These are phyloP conservation scores for Endotricha flammealis DNA, from an alignment of 2,888 invertebrate genomes.

Conservation along the genomic window DNA sequence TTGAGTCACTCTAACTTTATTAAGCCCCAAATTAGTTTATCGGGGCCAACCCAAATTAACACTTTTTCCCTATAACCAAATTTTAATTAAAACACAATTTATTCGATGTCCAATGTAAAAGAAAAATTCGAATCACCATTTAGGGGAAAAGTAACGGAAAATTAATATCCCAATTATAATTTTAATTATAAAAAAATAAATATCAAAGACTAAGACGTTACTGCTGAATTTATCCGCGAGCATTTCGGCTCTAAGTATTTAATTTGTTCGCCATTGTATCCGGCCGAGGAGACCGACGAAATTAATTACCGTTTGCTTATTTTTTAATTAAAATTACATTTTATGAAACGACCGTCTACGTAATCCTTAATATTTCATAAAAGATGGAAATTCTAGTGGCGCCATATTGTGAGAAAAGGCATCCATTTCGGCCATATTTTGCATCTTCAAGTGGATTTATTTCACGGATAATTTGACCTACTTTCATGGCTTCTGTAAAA, in stretches of 20 bases:
- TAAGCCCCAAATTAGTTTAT: slow-evolving; percentile 53
- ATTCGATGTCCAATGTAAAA: slow-evolving; percentile 23
- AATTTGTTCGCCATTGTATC: slow-evolving; percentile 62
- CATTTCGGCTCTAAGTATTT: slow-evolving; percentile 44
- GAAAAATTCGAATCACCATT: slow-evolving; percentile 30
- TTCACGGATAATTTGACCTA: slow-evolving; percentile 57
- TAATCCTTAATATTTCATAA: slow-evolving; percentile 73
- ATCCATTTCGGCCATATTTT: slow-evolving; percentile 66
- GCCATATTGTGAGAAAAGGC: slow-evolving; percentile 73
- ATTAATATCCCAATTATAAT: slow-evolving; percentile 37
- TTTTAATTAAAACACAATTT: slow-evolving; percentile 21
- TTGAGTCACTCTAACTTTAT: slow-evolving; percentile 55
- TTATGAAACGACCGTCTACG: slow-evolving; percentile 56
- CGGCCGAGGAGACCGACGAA: slow-evolving; percentile 43
- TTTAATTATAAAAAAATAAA: slow-evolving; percentile 44
- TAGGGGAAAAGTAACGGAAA: slow-evolving; percentile 23
- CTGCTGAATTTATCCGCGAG: slow-evolving; percentile 36
- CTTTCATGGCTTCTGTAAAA: slow-evolving; percentile 39
- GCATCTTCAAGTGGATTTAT: slow-evolving; percentile 64
- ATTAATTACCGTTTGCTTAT: slow-evolving; percentile 70
- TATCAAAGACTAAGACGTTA: slow-evolving; percentile 36
- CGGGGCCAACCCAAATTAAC: slow-evolving; percentile 38
- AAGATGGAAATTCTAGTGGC: slow-evolving; percentile 73
- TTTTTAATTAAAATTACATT: slow-evolving; percentile 74
- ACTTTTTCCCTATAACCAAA: slow-evolving; percentile 26